Evolutionary conservation across 2,113 vertebrate species (phyloP).

Genomic region (Lycaon pictus): DNA sequence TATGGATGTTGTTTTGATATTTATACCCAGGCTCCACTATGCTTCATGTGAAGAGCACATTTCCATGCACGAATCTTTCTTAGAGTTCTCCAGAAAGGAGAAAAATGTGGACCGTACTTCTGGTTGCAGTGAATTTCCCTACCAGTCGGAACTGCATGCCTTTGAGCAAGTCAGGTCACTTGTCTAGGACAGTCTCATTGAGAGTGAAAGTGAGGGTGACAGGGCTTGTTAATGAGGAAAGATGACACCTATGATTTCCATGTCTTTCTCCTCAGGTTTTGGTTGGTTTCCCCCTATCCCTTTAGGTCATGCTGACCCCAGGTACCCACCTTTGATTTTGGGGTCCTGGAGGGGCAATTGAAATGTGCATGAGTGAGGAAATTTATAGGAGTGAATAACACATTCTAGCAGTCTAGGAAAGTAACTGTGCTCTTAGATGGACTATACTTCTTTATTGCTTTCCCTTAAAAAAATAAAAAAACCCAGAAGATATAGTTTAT

Average conservation of each 20-base stretch:
- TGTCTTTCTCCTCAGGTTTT: neutral
- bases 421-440: neutral
- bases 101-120: neutral
- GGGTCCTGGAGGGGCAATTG: neutral
- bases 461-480: neutral
- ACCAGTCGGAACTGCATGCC: neutral
- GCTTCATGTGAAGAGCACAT: neutral
- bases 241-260: neutral
- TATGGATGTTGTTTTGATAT: neutral
- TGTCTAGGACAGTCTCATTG: neutral
- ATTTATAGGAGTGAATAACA: neutral
- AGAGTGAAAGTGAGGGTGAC: neutral
- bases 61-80: neutral
- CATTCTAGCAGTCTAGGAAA: neutral
- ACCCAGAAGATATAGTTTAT: neutral
- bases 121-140: fast-evolving
- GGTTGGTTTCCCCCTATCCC: neutral
- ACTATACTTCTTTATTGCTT: neutral
- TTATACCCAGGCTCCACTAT: neutral
- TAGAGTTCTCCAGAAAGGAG: neutral
- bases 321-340: neutral
- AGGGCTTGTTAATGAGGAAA: neutral
- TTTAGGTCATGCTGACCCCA: neutral
- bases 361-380: neutral
- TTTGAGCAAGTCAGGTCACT: neutral